phyloP scores from a whole-genome alignment of 1,140 invertebrate genomes.

The Euura lappo region DNA sequence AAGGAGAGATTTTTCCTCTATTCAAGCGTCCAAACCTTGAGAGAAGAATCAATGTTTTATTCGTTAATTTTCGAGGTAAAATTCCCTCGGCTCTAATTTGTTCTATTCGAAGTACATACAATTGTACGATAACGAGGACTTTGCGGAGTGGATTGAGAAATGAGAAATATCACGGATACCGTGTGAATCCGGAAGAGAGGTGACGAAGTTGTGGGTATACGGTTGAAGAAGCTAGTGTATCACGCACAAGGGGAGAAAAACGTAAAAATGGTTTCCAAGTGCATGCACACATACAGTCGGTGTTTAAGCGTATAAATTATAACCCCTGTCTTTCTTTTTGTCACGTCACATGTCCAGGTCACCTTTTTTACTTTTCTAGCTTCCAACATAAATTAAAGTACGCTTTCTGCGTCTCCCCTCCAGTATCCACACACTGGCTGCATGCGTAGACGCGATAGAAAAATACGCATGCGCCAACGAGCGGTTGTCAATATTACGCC shows the following conservation, averaged over 20 bases:
- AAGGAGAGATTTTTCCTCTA: too few relatives aligned
- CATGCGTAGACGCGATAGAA: not conserved
- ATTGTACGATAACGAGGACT: too few relatives aligned
- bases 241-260: not conserved
- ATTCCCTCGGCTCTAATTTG: too few relatives aligned
- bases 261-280: not conserved
- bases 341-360: conserved; percentile 41
- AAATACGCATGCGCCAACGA: conserved; percentile 35
- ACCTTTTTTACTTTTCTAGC: conserved; percentile 41
- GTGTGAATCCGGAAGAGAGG: conserved; percentile 17
- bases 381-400: conserved; percentile 51
- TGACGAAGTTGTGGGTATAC: conserved; percentile 27
- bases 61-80: too few relatives aligned
- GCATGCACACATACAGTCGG: not conserved
- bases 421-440: not conserved
- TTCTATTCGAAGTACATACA: too few relatives aligned
- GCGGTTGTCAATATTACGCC: conserved; percentile 40
- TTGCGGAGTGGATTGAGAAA: too few relatives aligned
- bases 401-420: conserved; percentile 24
- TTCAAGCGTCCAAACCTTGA: too few relatives aligned
- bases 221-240: not conserved
- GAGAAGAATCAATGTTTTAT: too few relatives aligned
- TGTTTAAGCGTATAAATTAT: conserved; percentile 28
- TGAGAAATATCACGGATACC: not conserved
- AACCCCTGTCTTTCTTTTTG: conserved; percentile 37